Percentiles rank a stretch among this genome's conserved stretches.
phyloP scores from a whole-genome alignment of 2,797 vertebrate genomes.

The Neostethus bicornis region DNA sequence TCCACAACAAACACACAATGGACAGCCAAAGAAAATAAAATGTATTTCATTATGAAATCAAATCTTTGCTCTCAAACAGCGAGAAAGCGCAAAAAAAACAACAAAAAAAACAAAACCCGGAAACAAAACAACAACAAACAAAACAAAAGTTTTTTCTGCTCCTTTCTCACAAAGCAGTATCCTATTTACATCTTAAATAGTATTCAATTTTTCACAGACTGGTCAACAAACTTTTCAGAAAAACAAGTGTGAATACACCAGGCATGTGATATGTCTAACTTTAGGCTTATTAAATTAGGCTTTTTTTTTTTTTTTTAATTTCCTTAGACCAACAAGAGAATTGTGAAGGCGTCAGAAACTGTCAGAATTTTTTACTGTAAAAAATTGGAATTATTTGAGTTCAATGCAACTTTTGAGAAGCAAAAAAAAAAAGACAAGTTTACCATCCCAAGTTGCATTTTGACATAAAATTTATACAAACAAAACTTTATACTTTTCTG shows the following conservation, averaged over 20 bases:
- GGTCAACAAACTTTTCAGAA: conserved; percentile 46
- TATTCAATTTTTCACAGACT: conserved; percentile 65
- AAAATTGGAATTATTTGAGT: conserved; percentile 6
- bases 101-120: too few species aligned
- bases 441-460: conserved; percentile 7
- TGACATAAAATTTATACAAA: conserved; percentile 13
- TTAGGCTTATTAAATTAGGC: conserved; percentile 21
- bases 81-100: conserved; percentile 70
- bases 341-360: conserved; percentile 5
- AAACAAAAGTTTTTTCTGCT: conserved; percentile 44
- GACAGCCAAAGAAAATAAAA: conserved; percentile 65
- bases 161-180: conserved; percentile 66
- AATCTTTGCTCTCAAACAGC: conserved; percentile 74
- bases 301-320: conserved; percentile 17
- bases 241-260: conserved; percentile 13
- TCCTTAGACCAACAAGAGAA: conserved; percentile 1
- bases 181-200: conserved; percentile 81
- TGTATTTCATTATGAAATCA: conserved; percentile 79
- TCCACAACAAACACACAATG: conserved; percentile 69
- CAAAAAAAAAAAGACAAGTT: not conserved
- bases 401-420: conserved; percentile 5
- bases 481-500: conserved; percentile 38
- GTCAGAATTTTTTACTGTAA: conserved; percentile 15
- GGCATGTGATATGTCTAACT: not conserved
- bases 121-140: too few species aligned